A percentile compares a stretch with the other conserved stretches of the same genome.
Conservation (phyloP, 2,888 invertebrate species). For the Oscheius sp. region DNA sequence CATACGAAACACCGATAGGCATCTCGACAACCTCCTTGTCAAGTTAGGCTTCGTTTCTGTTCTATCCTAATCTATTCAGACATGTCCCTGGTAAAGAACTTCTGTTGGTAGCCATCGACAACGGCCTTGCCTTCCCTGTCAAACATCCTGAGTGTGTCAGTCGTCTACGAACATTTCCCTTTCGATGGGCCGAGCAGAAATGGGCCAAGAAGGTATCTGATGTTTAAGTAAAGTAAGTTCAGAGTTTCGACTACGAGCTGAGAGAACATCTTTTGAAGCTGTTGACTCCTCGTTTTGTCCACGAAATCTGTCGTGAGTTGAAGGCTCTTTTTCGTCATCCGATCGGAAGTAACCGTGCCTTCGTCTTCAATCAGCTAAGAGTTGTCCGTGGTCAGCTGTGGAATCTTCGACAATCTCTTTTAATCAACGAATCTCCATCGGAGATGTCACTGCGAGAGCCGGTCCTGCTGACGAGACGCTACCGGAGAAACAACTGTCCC, state of each 20-base stretch:
- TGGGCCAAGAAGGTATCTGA: constrained; percentile 55
- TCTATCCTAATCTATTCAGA: constrained; percentile 32
- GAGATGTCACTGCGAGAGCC: constrained; percentile 56
- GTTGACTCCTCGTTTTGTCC: constrained; percentile 58
- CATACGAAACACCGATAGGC: constrained; percentile 76
- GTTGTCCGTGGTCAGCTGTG: constrained; percentile 64
- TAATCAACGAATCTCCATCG: constrained; percentile 48
- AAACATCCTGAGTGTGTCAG: constrained; percentile 86
- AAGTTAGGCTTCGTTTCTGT: constrained; percentile 72
- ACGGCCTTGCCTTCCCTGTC: constrained; percentile 97
- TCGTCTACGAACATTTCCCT: constrained; percentile 61
- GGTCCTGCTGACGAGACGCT: constrained; percentile 50
- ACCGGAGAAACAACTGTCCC: neutral
- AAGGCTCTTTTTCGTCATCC: constrained; percentile 77
- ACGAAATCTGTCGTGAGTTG: constrained; percentile 55
- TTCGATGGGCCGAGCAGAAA: constrained; percentile 59
- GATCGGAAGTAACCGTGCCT: constrained; percentile 45
- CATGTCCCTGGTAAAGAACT: constrained; percentile 73
- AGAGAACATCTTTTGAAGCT: constrained; percentile 45
- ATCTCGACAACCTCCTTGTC: constrained; percentile 99
- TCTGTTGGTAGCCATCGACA: constrained; percentile 93
- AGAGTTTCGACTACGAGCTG: constrained; percentile 49
- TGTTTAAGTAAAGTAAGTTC: neutral
- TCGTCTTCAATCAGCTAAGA: constrained; percentile 56
- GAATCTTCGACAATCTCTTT: constrained; percentile 57